These are phyloP conservation scores for Chironomus riparius DNA, from an alignment of 2,888 invertebrate genomes.

Conservation along the genomic window DNA sequence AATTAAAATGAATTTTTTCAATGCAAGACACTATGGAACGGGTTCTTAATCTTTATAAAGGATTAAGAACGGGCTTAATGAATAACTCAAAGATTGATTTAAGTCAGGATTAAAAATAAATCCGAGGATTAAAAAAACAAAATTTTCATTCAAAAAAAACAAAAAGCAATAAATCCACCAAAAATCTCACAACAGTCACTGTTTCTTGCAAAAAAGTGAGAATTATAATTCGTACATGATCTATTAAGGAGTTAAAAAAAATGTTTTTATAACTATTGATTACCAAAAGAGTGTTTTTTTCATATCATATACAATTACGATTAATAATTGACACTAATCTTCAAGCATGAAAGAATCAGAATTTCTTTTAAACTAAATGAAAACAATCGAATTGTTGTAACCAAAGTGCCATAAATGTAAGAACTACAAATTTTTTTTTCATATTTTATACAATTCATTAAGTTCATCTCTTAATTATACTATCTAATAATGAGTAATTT, in stretches of 20 bases:
- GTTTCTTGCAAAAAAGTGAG: too few relatives aligned
- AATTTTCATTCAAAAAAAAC: too few relatives aligned
- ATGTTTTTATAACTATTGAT: constrained; percentile 1
- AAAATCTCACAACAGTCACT: too few relatives aligned
- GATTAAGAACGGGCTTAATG: too few relatives aligned
- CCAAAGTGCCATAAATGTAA: constrained; percentile 27
- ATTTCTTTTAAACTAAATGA: neutral
- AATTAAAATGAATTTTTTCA: too few relatives aligned
- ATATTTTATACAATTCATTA: neutral
- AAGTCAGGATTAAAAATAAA: too few relatives aligned
- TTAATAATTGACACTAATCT: neutral
- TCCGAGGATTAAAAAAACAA: too few relatives aligned
- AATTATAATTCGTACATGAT: too few relatives aligned
- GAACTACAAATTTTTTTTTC: neutral
- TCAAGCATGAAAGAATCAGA: neutral
- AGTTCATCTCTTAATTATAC: neutral
- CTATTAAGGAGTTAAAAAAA: neutral
- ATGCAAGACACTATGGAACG: too few relatives aligned
- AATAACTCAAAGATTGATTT: too few relatives aligned
- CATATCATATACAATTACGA: neutral
- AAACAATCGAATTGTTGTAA: constrained; percentile 25
- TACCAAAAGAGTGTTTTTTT: neutral
- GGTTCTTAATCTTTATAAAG: too few relatives aligned
- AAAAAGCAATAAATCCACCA: too few relatives aligned
- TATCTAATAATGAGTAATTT: neutral